Percentiles rank a stretch among this genome's conserved stretches.
Conservation (phyloP, 2,113 vertebrate genomes). For the Formicarius rufipectus region DNA sequence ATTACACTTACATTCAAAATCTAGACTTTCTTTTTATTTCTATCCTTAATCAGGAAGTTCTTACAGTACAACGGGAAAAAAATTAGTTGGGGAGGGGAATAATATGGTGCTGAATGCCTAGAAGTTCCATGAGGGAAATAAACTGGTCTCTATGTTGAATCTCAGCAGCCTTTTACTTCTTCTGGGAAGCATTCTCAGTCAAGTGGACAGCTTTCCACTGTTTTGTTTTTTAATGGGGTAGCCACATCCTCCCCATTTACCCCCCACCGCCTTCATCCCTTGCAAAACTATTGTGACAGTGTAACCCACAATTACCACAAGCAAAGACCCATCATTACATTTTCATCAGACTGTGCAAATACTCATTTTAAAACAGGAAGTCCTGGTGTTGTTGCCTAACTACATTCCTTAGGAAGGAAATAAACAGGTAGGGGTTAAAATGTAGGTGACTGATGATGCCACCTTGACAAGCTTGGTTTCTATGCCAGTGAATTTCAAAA, state of each 20-base stretch:
- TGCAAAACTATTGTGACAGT: slow-evolving; percentile 1
- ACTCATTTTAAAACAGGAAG: slow-evolving; percentile 48
- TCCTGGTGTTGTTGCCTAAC: not conserved
- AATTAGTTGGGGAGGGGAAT: not conserved
- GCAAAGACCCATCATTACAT: slow-evolving; percentile 50
- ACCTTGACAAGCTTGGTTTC: not conserved
- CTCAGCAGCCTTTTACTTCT: not conserved
- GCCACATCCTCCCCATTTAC: slow-evolving; percentile 45
- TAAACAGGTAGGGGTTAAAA: slow-evolving; percentile 30
- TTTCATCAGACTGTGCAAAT: slow-evolving; percentile 13
- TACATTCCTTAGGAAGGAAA: not conserved
- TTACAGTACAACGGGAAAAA: not conserved
- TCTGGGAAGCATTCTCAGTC: not conserved
- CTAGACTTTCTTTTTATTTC: not conserved
- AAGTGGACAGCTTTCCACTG: not conserved
- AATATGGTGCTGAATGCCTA: not conserved
- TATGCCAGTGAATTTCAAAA: not conserved
- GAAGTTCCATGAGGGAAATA: not conserved
- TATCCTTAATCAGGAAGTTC: not conserved
- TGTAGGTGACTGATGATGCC: not conserved
- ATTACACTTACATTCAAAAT: not conserved
- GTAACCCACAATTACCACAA: slow-evolving; percentile 32
- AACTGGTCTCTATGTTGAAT: not conserved
- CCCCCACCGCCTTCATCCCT: not conserved
- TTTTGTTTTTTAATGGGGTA: not conserved